These are phyloP conservation scores for Hybognathus amarus DNA, from an alignment of 2,797 vertebrate species.

Conservation along the genomic window DNA sequence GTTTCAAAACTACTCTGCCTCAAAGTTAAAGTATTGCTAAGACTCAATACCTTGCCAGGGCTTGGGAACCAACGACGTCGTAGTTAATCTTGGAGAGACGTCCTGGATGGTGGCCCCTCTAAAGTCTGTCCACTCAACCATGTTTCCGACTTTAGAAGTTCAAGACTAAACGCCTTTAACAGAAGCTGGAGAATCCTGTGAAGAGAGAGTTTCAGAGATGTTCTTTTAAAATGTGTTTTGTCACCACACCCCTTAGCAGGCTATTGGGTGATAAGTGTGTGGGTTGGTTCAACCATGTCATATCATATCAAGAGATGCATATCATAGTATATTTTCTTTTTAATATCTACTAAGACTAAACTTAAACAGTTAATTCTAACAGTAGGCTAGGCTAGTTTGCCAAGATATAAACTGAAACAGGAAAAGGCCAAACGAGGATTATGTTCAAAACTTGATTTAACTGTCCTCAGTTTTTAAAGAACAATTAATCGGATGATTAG, in stretches of 20 bases:
- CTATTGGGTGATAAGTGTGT: constrained; percentile 14
- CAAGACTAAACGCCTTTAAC: neutral
- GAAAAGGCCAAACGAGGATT: neutral
- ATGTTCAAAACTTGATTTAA: neutral
- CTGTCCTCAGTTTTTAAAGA: too few relatives aligned
- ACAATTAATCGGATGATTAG: too few relatives aligned
- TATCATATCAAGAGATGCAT: neutral
- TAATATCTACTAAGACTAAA: neutral
- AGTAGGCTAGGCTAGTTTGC: too few relatives aligned
- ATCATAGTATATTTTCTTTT: neutral
- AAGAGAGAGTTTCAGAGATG: neutral
- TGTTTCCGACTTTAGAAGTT: constrained; percentile 55
- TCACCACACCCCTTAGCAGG: constrained; percentile 30
- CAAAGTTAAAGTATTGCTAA: neutral
- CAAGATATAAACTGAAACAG: neutral
- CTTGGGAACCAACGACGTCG: constrained; percentile 39
- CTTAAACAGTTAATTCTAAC: neutral
- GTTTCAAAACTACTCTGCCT: fast-evolving
- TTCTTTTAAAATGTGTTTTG: constrained; percentile 33
- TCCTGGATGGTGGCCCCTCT: constrained; percentile 64
- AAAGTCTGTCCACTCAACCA: constrained; percentile 70
- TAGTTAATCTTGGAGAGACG: constrained; percentile 63
- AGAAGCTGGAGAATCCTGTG: neutral
- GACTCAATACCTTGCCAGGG: constrained; percentile 62
- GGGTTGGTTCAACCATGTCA: constrained; percentile 5